Percentiles rank a stretch among this genome's conserved stretches.
Conservation (phyloP, 2,888 invertebrate genomes). For the Idaea biselata region DNA sequence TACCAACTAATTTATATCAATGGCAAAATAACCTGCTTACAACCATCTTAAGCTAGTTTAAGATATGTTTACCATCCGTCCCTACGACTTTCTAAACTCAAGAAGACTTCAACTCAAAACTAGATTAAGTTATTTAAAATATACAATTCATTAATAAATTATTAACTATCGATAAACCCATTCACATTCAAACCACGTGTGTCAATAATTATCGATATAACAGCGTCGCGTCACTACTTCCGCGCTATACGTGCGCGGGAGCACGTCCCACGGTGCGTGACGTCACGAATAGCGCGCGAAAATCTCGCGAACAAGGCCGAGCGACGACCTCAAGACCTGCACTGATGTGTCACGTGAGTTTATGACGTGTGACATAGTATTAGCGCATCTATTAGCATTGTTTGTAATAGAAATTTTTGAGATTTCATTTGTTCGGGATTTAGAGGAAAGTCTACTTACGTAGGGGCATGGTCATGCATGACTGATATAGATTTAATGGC, state of each 20-base stretch:
- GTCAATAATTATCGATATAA: conserved; percentile 37
- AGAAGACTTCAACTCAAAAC: too few relatives aligned
- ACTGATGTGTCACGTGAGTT: conserved; percentile 36
- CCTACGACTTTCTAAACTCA: too few relatives aligned
- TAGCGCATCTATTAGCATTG: neutral
- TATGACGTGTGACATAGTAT: conserved; percentile 15
- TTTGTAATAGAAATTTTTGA: neutral
- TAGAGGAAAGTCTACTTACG: neutral
- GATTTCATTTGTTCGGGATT: neutral
- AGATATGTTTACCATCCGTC: too few relatives aligned
- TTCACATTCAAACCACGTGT: neutral
- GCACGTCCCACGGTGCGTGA: conserved; percentile 55
- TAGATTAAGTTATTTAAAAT: conserved; percentile 5
- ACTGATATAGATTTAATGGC: too few relatives aligned
- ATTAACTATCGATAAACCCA: neutral
- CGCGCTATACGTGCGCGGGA: conserved; percentile 58
- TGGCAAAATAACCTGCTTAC: too few relatives aligned
- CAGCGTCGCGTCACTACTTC: conserved; percentile 51
- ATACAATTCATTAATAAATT: too few relatives aligned
- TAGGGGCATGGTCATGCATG: too few relatives aligned
- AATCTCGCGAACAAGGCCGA: conserved; percentile 70
- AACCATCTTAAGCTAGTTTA: too few relatives aligned
- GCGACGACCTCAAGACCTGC: conserved; percentile 56
- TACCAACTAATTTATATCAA: too few relatives aligned
- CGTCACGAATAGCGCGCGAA: conserved; percentile 56